Base-by-base conservation (phyloP, 2,113 vertebrate genomes). In the Caranx ignobilis region DNA sequence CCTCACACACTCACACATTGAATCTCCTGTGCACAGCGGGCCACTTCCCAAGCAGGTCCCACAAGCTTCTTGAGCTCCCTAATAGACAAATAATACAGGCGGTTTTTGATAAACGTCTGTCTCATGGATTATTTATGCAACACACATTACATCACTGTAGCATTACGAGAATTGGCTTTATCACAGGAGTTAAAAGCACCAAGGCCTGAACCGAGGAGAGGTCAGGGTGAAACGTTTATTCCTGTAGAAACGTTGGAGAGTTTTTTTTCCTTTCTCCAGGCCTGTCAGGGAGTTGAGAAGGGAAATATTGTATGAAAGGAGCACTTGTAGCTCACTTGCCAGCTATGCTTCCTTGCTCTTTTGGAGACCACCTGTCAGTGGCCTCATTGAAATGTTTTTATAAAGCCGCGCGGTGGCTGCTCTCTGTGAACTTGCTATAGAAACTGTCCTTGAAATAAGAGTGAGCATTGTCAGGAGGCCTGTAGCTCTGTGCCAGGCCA, bases 351-450 rank as follows among this genome's bases (percentile, higher is more conserved):
- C 79, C 71, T 71, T 82, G 81, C 73, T 79, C 85, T 88, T 89
- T 87, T 89, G 77, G 90, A 88, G 74, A 88, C 80, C 87, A 91
- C 86, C 88, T 91, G 89, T 91, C 90, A 90, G 87, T 83, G 73
- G 82, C 80, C 84, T 85, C 82, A 85, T 91, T 90, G 84, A 90
- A 89, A 90, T 83, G 88, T 92, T 92, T 90, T 89, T 69, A 82
- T 84, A 84, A 84, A 87, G 85, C 50, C 71, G 31, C 88, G 84
- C 32, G 3, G 35, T 31, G 78, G 41, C 77, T 21, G 68, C 84
- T 83, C 50, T 70, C 56, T n/a, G 48, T 83, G 77, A 86, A 82
- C 84, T 52, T 67, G 26, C 70, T 32, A 41, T 67, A 83, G 85
- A 84, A 79, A 75, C 67, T 74, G 82, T 86, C 81, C 87, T 89